Conservation (phyloP, 2,888 invertebrate species). For the Sisyra terminalis region DNA sequence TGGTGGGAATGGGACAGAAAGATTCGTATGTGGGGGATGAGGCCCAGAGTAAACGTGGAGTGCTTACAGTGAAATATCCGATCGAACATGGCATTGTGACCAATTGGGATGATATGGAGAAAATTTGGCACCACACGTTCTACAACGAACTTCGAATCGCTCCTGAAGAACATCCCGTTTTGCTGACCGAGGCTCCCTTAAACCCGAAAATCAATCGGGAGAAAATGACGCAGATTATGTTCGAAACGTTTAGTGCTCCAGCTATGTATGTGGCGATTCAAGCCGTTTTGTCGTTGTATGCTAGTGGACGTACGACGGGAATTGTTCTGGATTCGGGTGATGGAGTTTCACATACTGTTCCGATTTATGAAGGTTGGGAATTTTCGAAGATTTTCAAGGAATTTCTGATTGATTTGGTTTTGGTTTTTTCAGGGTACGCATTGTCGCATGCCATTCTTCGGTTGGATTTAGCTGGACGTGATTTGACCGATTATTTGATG, state of each 20-base stretch:
- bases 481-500: constrained; percentile 86
- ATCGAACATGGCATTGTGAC: constrained; percentile 96
- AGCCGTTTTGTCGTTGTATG: constrained; percentile 82
- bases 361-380: constrained; percentile 80
- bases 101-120: constrained; percentile 98
- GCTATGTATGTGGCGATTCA: constrained; percentile 93
- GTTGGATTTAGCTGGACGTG: constrained; percentile 83
- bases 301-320: constrained; percentile 92
- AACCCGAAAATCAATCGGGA: constrained; percentile 80
- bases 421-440: constrained; percentile 38
- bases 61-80: constrained; percentile 88
- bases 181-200: constrained; percentile 73
- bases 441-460: constrained; percentile 85
- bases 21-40: constrained; percentile 94
- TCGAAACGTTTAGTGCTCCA: constrained; percentile 84
- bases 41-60: constrained; percentile 92
- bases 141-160: constrained; percentile 95
- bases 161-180: constrained; percentile 80
- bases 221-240: constrained; percentile 89
- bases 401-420: too few relatives aligned
- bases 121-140: constrained; percentile 98
- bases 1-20: constrained; percentile 98
- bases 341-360: constrained; percentile 91
- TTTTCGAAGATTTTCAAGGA: too few relatives aligned
- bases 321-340: constrained; percentile 91